Percentiles rank a stretch among this genome's conserved stretches.
These are phyloP conservation scores for Petrocephalus microphthalmus DNA, from an alignment of 2,113 vertebrate genomes.

Conservation along the genomic window DNA sequence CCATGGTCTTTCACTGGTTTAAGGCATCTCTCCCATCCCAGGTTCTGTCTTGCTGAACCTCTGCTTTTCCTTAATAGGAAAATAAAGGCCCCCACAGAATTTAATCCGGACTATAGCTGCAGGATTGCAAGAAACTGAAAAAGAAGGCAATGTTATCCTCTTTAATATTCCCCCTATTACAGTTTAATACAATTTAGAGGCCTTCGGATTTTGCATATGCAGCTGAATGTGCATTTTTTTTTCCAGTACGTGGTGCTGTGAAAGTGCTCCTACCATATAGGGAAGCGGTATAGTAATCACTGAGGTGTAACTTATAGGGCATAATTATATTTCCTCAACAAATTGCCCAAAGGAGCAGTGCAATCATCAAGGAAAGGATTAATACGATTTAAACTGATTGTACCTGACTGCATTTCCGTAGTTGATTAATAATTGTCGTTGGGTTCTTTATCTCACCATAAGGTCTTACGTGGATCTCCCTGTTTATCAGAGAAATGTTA, in stretches of 20 bases:
- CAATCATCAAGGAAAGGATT: slow-evolving; percentile 54
- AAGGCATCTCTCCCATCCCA: neutral
- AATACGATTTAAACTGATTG: slow-evolving; percentile 64
- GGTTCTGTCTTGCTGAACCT: neutral
- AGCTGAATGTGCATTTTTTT: slow-evolving; percentile 7
- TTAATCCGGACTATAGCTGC: neutral
- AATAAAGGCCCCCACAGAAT: neutral
- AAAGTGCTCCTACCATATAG: slow-evolving; percentile 5
- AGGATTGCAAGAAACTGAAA: neutral
- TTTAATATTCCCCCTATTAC: neutral
- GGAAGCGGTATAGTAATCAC: slow-evolving; percentile 48
- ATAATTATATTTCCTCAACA: slow-evolving; percentile 65
- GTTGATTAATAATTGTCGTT: slow-evolving; percentile 65
- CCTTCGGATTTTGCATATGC: neutral
- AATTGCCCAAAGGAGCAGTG: slow-evolving; percentile 59
- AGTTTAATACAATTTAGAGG: neutral
- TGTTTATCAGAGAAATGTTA: slow-evolving; percentile 52
- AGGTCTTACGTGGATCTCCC: slow-evolving; percentile 61
- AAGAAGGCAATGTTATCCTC: neutral
- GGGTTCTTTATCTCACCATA: slow-evolving; percentile 55
- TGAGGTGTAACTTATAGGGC: slow-evolving; percentile 55
- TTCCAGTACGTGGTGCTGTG: neutral
- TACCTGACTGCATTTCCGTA: slow-evolving; percentile 54
- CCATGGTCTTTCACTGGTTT: neutral
- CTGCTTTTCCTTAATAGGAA: neutral